phyloP scores from a whole-genome alignment of 2,113 vertebrate species.

The Tetrao urogallus region DNA sequence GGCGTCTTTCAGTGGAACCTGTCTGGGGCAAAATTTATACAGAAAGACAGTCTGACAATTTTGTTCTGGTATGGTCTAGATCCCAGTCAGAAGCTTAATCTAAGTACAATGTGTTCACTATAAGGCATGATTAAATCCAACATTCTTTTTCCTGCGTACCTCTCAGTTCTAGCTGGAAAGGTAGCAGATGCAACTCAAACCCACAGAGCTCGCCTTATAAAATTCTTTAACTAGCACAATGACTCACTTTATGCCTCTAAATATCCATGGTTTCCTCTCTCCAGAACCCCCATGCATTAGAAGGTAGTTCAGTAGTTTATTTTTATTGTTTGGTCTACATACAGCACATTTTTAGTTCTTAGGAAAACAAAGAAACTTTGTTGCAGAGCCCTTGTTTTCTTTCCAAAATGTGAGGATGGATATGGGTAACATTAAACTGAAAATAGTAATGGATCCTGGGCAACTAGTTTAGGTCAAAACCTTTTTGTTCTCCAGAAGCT shows the following conservation, averaged over 20 bases:
- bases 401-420: conserved; percentile 77
- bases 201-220: conserved; percentile 78
- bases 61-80: conserved; percentile 55
- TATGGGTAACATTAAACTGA: conserved; percentile 74
- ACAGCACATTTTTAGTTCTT: conserved; percentile 78
- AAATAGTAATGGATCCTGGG: conserved; percentile 75
- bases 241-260: conserved; percentile 83
- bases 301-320: conserved; percentile 82
- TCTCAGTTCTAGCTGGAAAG: conserved; percentile 75
- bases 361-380: conserved; percentile 83
- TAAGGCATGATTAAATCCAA: conserved; percentile 72
- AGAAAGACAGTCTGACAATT: conserved; percentile 30
- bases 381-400: conserved; percentile 73
- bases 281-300: conserved; percentile 79
- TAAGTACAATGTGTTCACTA: conserved; percentile 68
- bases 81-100: conserved; percentile 49
- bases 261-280: conserved; percentile 82
- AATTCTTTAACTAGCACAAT: conserved; percentile 79
- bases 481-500: conserved; percentile 70
- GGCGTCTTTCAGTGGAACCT: conserved; percentile 9
- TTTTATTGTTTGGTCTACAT: conserved; percentile 86
- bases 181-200: conserved; percentile 81
- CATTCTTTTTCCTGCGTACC: conserved; percentile 73
- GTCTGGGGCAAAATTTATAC: conserved; percentile 8
- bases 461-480: conserved; percentile 75